phyloP scores from a whole-genome alignment of 2,113 vertebrate species.

The Odontophorus gujanensis region DNA sequence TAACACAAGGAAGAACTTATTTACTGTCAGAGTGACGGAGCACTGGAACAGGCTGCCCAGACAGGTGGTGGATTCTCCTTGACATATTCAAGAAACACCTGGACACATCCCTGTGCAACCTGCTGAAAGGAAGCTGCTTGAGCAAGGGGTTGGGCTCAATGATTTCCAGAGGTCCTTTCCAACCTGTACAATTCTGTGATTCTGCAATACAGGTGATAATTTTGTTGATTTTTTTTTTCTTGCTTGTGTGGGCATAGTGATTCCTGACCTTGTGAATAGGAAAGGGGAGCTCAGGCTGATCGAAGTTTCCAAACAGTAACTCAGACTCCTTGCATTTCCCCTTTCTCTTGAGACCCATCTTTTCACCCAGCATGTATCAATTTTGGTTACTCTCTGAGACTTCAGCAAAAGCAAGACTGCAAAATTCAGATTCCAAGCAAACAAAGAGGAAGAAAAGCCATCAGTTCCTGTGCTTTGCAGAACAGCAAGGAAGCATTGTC shows the following conservation, averaged over 20 bases:
- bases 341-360: neutral
- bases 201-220: no score
- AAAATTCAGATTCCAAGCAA: neutral
- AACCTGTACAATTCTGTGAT: no score
- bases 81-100: no score
- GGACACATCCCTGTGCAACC: no score
- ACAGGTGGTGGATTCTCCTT: no score
- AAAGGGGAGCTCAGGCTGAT: fast-evolving
- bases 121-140: no score
- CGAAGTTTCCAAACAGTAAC: neutral
- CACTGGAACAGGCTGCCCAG: no score
- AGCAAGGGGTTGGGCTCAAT: no score
- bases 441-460: neutral
- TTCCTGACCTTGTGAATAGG: neutral
- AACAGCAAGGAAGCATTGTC: neutral
- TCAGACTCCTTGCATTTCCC: neutral
- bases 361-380: neutral
- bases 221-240: neutral
- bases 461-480: neutral
- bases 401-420: neutral
- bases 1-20: no score
- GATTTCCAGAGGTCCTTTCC: no score
- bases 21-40: no score
- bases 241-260: neutral
- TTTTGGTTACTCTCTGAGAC: neutral